Evolutionary conservation across 2,797 vertebrate genomes (phyloP), one percentile per base, ranked within the genome.

Genomic region (Tiaroga cobitis): DNA sequence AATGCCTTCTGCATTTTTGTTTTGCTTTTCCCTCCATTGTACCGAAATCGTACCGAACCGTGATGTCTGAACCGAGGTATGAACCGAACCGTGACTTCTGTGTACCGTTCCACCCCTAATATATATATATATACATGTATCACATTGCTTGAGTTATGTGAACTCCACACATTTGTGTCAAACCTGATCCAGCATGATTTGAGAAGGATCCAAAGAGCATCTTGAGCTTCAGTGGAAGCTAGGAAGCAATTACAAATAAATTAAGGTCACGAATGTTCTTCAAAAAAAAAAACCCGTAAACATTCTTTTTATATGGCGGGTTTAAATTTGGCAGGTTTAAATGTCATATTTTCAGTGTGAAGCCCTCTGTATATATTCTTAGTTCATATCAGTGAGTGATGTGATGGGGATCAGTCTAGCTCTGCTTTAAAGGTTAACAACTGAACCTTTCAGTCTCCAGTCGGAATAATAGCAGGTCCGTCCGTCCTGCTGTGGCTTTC

Each of bases 371-470:
- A 73, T 37, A 9, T 24, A 43, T 37, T 41, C 4, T 43, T 75
- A 67, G 29, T 29, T 37, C 34, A 61, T 32, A 63, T 26, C 51
- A 61, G 54, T 15, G 19, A 82, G 18, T 29, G 51, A 73, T 59
- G 24, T 43, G 49, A 51, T 49, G 34, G 32, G 18, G 26, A 46
- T 41, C 56, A 41, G 56, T 56, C 32, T 13, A 69, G 37, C 24
- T 10, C 51, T 59, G 15, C 19, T 78, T 39, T 37, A 79, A 84
- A 56, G n/a, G 13, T 85, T 85, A 76, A 43, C 26, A 63, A 37
- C 54, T 39, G 24, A 43, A 56, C 7, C 72, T 69, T 72, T 43
- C 24, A 34, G 67, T 29, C 67, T 70, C 37, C 49, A 5, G 46
- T 0, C 43, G 51, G 15, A 72, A 43, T 18, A 39, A 43, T 49